Base-by-base conservation (phyloP, 2,888 invertebrate species). In the Glaucopsyche alexis region DNA sequence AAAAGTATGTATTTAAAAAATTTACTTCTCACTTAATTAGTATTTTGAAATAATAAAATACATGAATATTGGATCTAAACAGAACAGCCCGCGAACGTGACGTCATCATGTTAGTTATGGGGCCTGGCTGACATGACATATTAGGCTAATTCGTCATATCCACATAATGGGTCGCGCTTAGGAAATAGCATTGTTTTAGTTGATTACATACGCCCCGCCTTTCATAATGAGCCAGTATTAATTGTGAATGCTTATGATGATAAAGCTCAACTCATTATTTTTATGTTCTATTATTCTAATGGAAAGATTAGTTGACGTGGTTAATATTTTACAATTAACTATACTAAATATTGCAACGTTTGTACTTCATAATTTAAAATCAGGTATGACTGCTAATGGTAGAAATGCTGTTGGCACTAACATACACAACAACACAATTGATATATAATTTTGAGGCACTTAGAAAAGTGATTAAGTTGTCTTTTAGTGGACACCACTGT, bases 121-220 rank as follows among this genome's bases (percentile, higher is more conserved):
- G 87, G 88, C 81, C 83, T 79, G 87, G 71, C 83, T 79, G 82
- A 86, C 85, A 84, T 89, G 88, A 90, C 85, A 83, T 83, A 89
- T 89, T 82, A 82, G 76, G 79, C 83, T 83, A 86, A 89, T 89
- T 85, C 86, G 86, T 90, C 88, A 89, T 85, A 85, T 85, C 85
- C 77, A 80, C 69, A 71, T 60, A 66, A 71, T 67, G 71, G 72
- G 16, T 16, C 77, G 77, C 76, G 50, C 73, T 67, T 69, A 78
- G 74, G 77, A 78, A 78, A 78, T 78, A 80, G 78, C 82, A 86
- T 86, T 87, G 87, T 87, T 87, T 88, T 84, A 87, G 84, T 85
- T 86, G 84, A 90, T 90, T 88, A 86, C 82, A 79, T 83, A 81
- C 86, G 80, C 85, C 86, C 83, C 55, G 60, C 67, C 78, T 76